Percentiles rank a stretch among this genome's conserved stretches.
Conservation (phyloP, 1,140 invertebrate genomes). For the Heliconius congener region DNA sequence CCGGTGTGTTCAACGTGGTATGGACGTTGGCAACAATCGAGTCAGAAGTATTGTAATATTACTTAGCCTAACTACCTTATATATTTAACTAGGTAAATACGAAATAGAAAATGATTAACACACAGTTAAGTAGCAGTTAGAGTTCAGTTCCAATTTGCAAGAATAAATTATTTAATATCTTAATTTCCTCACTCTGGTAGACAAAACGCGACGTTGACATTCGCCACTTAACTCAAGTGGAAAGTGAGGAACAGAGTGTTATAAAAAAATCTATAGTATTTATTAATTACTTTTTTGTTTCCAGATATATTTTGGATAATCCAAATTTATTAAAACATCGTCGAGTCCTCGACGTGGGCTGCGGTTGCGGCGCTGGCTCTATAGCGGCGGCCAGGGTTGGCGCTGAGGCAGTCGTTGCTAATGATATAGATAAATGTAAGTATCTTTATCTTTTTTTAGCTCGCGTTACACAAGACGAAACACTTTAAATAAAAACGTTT, state of each 20-base stretch:
- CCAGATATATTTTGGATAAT: conserved; percentile 80
- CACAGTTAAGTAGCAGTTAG: too few species aligned
- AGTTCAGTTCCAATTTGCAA: too few species aligned
- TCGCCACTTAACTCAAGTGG: too few species aligned
- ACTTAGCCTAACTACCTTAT: not conserved
- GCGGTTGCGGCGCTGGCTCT: conserved; percentile 65
- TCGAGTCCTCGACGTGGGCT: conserved; percentile 60
- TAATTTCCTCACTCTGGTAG: too few species aligned
- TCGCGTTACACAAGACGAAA: too few species aligned
- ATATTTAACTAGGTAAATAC: not conserved
- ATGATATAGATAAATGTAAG: conserved; percentile 69
- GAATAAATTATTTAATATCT: too few species aligned
- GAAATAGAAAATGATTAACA: too few species aligned
- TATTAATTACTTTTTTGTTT: conserved; percentile 40
- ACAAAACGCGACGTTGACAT: too few species aligned
- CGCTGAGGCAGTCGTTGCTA: conserved; percentile 57
- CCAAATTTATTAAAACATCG: conserved; percentile 47
- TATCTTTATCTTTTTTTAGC: not conserved
- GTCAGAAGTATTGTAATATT: not conserved
- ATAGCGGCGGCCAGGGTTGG: conserved; percentile 60
- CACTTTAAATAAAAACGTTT: too few species aligned
- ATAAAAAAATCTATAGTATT: too few species aligned
- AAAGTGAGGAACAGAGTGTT: too few species aligned
- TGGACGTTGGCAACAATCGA: conserved; percentile 45
- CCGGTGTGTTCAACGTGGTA: conserved; percentile 57